phyloP scores from a whole-genome alignment of 2,113 vertebrate species.

The Pangasianodon gigas region DNA sequence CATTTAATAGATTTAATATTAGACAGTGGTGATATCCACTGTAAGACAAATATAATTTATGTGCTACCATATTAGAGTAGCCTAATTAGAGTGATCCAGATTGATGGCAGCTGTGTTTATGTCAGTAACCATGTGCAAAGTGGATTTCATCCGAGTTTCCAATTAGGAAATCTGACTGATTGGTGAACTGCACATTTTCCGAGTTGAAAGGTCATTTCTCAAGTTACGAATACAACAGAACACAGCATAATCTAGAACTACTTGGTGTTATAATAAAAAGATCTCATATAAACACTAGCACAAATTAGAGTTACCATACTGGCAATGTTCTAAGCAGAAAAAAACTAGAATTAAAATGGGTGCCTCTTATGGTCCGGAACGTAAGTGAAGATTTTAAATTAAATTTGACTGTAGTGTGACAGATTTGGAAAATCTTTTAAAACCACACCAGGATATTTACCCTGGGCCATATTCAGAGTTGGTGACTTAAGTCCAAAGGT shows the following conservation, averaged over 20 bases:
- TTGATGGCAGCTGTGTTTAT: background rate
- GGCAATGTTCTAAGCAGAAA: background rate
- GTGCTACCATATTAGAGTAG: no score
- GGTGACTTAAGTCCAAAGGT: background rate
- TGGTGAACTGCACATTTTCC: background rate
- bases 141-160: background rate
- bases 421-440: background rate
- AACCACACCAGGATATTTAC: background rate
- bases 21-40: background rate
- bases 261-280: background rate
- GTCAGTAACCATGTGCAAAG: background rate
- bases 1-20: background rate
- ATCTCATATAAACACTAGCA: background rate
- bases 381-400: background rate
- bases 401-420: background rate
- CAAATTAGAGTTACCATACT: background rate
- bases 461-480: slow-evolving; percentile 2
- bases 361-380: background rate
- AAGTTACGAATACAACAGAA: background rate
- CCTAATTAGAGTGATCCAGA: background rate
- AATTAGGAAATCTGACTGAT: background rate
- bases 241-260: background rate
- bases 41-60: background rate
- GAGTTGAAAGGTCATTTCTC: background rate
- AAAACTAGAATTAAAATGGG: background rate